Base-by-base conservation (phyloP, 2,888 invertebrate genomes). In the Tetrapedia diversipes region DNA sequence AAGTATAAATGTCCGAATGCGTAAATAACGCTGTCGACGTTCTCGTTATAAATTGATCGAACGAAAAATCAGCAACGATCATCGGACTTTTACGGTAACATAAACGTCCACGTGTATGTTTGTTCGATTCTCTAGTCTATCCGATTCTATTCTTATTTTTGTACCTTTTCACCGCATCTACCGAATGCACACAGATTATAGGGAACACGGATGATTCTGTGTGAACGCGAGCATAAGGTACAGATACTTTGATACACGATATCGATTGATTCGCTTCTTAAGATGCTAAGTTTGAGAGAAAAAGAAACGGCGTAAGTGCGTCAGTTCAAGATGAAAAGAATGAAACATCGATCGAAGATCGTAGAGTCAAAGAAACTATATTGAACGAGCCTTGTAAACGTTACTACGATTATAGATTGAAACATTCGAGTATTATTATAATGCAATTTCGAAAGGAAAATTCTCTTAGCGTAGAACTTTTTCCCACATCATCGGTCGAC, bases 131-230 rank as follows among this genome's bases (percentile, higher is more conserved):
- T 77, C 79, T 69, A 61, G 53, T 77, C 83, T 82, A 64, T 67
- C 70, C 69, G 59, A 83, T 81, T 80, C 76, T 82, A 86, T 80
- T 81, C 82, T 85, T 86, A 86, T 85, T 85, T 85, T 86, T 85
- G 63, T 86, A 86, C 85, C 81, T 86, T 85, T 86, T 81, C 84
- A 84, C 83, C 60, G 81, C 77, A 77, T 75, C 79, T 73, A 65
- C 66, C 79, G 60, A 68, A 43, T 29, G 27, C 59, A 47, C 32
- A 24, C 61, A 60, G 8, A 16, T n/a, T 10, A 8, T 49, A 75
- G 56, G 59, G 29, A 34, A 45, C 39, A 65, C 43, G 24, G 41
- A 65, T 60, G 8, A n/a, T n/a, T 61, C 56, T 61, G 53, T 45
- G 56, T 66, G n/a, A 32, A 22, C 56, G 57, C 37, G 56, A 49